Base-by-base conservation (phyloP, 2,888 invertebrate genomes). In the Euplagia quadripunctaria region DNA sequence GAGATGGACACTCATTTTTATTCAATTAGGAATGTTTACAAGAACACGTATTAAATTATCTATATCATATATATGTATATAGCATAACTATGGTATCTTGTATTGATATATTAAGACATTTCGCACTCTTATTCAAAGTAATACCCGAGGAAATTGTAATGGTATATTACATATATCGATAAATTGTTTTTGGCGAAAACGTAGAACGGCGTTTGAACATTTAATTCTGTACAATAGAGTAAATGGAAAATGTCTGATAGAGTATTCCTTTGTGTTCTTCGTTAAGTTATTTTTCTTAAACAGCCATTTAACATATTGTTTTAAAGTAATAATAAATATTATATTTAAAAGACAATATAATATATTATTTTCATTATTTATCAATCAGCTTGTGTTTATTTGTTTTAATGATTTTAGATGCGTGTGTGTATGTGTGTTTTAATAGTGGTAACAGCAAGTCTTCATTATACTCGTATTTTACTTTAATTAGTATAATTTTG, bases 11-110 rank as follows among this genome's bases (percentile, higher is more conserved):
- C 70, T 79, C 79, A 71, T 70, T 83, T 76, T 82, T 66, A 81
- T 68, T 83, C 31, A 75, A 77, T 79, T 75, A 82, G 82, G 84
- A 82, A 82, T 82, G 82, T 82, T 82, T 76, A 75, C 78, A 81
- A 75, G 77, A 79, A 72, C 68, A 75, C 75, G 74, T 75, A 63
- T 43, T 82, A 64, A 20, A 55, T 51, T 69, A 64, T 75, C 63
- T 70, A 66, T 71, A 75, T 73, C 70, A 61, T 31, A 12, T 46
- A 73, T 43, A 16, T 9, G 9, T 46, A 72, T 66, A 31, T 65
- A 76, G 51, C 64, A 42, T 64, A 63, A 69, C n/a, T 67, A 61
- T 49, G n/a, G 12, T 58, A n/a, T 49, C 14, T 42, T 52, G 5
- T 7, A 46, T 49, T 46, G 20, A 55, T 31, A 61, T 14, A 61